A percentile compares a stretch with the other conserved stretches of the same genome.
Evolutionary conservation across 1,140 invertebrate species (phyloP).

Genomic region (Orussus abietinus): DNA sequence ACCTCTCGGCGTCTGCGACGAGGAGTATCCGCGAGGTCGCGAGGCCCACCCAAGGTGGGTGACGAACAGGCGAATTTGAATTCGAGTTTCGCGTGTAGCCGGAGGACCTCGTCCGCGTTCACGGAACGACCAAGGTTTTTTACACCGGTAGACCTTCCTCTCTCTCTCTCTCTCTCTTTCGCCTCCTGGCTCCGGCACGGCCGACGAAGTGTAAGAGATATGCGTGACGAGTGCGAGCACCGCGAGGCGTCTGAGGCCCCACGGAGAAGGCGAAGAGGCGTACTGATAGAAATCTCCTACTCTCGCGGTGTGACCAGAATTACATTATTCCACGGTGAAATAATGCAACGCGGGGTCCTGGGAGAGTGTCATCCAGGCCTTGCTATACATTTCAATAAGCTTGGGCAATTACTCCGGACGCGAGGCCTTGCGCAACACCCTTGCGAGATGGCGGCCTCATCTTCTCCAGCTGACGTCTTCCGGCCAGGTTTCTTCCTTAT

Average conservation of each 20-base stretch:
- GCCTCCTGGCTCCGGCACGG: background rate
- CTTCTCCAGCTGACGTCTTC: too few species aligned
- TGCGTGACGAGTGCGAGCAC: constrained; percentile 30
- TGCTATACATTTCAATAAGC: constrained; percentile 35
- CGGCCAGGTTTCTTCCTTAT: too few species aligned
- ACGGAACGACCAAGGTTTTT: too few species aligned
- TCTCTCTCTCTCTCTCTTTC: too few species aligned
- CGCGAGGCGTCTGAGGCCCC: constrained; percentile 28
- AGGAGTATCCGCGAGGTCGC: too few species aligned
- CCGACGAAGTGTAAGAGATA: constrained; percentile 16
- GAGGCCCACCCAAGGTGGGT: too few species aligned
- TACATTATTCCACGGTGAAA: constrained; percentile 38
- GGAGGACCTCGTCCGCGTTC: too few species aligned
- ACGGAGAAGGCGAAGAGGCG: constrained; percentile 15
- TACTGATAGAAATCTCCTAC: constrained; percentile 36
- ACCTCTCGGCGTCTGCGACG: too few species aligned
- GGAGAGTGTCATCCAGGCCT: constrained; percentile 32
- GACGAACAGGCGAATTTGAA: too few species aligned
- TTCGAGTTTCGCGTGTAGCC: too few species aligned
- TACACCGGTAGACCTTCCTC: too few species aligned
- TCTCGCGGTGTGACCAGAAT: constrained; percentile 42
- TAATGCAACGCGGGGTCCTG: constrained; percentile 33
- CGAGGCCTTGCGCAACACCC: constrained; percentile 21
- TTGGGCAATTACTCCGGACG: constrained; percentile 22
- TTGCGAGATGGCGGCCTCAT: too few species aligned